phyloP scores from a whole-genome alignment of 2,797 vertebrate genomes.

The Amblyraja radiata region DNA sequence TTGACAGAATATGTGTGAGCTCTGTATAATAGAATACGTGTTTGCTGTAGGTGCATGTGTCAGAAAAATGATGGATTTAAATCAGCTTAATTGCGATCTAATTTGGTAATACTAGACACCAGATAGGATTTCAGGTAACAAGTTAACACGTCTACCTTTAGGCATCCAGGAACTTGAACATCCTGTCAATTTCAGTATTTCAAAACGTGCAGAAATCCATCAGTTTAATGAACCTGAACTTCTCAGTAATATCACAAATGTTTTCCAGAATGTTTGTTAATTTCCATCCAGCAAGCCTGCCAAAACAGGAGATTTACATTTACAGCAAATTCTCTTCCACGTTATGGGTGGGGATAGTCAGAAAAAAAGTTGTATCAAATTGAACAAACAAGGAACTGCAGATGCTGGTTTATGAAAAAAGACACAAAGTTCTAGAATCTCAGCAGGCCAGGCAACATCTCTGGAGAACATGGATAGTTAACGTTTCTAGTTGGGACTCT shows the following conservation, averaged over 20 bases:
- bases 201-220: slow-evolving; percentile 46
- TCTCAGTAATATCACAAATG: slow-evolving; percentile 42
- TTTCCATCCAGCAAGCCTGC: slow-evolving; percentile 41
- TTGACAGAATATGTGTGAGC: slow-evolving; percentile 59
- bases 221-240: slow-evolving; percentile 49
- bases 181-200: slow-evolving; percentile 59
- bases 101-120: slow-evolving; percentile 56
- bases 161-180: slow-evolving; percentile 51
- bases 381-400: not conserved
- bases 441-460: too few relatives aligned
- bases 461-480: too few relatives aligned
- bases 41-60: slow-evolving; percentile 51
- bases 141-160: slow-evolving; percentile 51
- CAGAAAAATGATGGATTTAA: slow-evolving; percentile 58
- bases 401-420: too few relatives aligned
- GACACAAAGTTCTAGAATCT: too few relatives aligned
- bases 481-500: too few relatives aligned
- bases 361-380: not conserved
- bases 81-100: slow-evolving; percentile 57
- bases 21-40: slow-evolving; percentile 47
- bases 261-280: slow-evolving; percentile 44
- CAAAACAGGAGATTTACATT: slow-evolving; percentile 37
- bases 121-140: slow-evolving; percentile 53
- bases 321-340: not conserved
- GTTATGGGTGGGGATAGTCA: not conserved